Base-by-base conservation (phyloP, 2,113 vertebrate genomes). In the Monarcha castaneiventris region DNA sequence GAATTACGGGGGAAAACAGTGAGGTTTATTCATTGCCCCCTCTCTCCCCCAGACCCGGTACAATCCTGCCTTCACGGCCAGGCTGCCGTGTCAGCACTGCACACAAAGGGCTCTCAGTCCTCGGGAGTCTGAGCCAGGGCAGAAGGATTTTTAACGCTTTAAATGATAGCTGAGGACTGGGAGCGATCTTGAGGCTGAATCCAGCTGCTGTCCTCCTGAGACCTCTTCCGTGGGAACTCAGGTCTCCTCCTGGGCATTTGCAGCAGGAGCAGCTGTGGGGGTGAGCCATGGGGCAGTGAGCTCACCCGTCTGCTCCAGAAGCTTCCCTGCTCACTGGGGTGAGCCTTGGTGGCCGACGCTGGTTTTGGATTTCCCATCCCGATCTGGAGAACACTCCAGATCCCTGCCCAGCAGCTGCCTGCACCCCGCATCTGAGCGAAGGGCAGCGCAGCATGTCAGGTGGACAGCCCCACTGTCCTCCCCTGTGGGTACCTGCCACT, bases 91-190 rank as follows among this genome's bases (percentile, higher is more conserved):
- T 92, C 96, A 94, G 96, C 94, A 79, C 83, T 10, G 17, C 46
- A 27, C 67, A 96, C 96, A 95, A 95, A 96, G 84, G 77, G 73
- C 96, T n/a, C 94, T 96, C 87, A 94, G 94, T 93, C 51, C 25
- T 51, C 33, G 1, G 25, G 37, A 92, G 93, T 41, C 48, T 85
- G 44, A 48, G 89, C 89, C 59, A 16, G 37, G n/a, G 55, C 91
- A 66, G 89, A 51, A 61, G 77, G 79, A 63, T 71, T 94, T 92
- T 91, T 87, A 91, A 87, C 33, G 5, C 95, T 95, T 94, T 84
- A 71, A 58, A 39, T 16, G 81, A 63, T 39, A 83, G 77, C 43
- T 5, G 30, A 89, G 75, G 13, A 3, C 77, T 25, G 77, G 80
- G 61, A 41, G 20, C 43, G 51, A 61, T 18, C 72, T 49, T 3